Conservation (phyloP, 2,113 vertebrate species). For the Hyaena hyaena region DNA sequence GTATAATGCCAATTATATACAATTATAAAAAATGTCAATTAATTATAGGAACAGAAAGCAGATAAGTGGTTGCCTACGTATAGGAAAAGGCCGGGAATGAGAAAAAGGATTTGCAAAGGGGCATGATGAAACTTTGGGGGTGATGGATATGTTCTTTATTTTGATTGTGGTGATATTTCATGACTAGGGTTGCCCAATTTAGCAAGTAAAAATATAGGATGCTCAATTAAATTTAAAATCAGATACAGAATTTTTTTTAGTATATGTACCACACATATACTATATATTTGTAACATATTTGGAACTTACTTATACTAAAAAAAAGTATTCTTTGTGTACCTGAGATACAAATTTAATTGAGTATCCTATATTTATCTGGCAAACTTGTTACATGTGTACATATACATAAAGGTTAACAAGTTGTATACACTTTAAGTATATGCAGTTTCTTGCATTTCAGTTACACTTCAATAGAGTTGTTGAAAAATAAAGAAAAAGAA, state of each 20-base stretch:
- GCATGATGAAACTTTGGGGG: not conserved
- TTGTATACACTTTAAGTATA: not conserved
- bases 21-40: not conserved
- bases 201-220: not conserved
- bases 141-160: not conserved
- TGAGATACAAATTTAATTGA: slow-evolving; percentile 8
- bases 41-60: not conserved
- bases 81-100: not conserved
- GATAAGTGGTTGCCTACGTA: not conserved
- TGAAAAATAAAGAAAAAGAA: not conserved
- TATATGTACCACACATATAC: not conserved
- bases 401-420: not conserved
- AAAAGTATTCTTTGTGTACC: not conserved
- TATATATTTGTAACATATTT: not conserved
- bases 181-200: not conserved
- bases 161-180: not conserved
- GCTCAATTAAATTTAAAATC: not conserved
- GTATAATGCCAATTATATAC: not conserved
- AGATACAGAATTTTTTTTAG: not conserved
- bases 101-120: not conserved
- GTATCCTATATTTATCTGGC: not conserved
- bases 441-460: not conserved
- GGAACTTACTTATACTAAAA: not conserved
- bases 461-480: not conserved
- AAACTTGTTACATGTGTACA: not conserved